Evolutionary conservation across 2,888 invertebrate species (phyloP).

Genomic region (Drosophila niveifrons): DNA sequence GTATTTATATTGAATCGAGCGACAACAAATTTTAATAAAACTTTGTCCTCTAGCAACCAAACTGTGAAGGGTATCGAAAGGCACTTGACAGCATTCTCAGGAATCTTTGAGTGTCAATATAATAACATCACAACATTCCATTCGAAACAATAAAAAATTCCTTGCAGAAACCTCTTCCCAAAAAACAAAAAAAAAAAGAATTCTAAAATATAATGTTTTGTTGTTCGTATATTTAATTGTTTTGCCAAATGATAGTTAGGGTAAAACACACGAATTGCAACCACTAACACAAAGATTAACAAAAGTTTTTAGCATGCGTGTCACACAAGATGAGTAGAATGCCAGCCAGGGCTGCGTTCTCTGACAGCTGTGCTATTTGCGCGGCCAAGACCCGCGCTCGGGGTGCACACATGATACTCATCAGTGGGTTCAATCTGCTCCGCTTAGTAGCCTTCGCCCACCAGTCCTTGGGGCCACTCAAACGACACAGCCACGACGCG

Average conservation of each 20-base stretch:
- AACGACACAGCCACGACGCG: slow-evolving; percentile 1
- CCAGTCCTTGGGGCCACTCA: slow-evolving; percentile 35
- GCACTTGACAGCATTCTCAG: slow-evolving; percentile 27
- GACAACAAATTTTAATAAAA: slow-evolving; percentile 46
- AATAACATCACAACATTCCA: slow-evolving; percentile 10
- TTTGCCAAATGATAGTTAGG: slow-evolving; percentile 1
- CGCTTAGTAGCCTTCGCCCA: slow-evolving; percentile 28
- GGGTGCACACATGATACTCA: slow-evolving; percentile 22
- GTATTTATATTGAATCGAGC: slow-evolving; percentile 10
- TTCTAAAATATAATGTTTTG: neutral
- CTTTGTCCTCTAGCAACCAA: slow-evolving; percentile 30
- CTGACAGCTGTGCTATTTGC: slow-evolving; percentile 20
- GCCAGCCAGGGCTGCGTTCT: slow-evolving; percentile 2
- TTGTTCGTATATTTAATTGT: slow-evolving; percentile 1
- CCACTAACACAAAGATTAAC: slow-evolving; percentile 2
- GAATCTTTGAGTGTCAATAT: slow-evolving; percentile 19
- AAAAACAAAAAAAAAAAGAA: neutral
- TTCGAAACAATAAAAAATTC: slow-evolving; percentile 10
- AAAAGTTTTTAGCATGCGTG: slow-evolving; percentile 31
- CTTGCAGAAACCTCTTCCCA: neutral
- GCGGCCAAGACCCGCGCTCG: neutral
- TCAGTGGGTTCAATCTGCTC: slow-evolving; percentile 30
- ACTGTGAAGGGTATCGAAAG: neutral
- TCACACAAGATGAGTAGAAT: slow-evolving; percentile 15
- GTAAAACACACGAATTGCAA: neutral